phyloP scores from a whole-genome alignment of 2,113 vertebrate species.

The Picathartes gymnocephalus region DNA sequence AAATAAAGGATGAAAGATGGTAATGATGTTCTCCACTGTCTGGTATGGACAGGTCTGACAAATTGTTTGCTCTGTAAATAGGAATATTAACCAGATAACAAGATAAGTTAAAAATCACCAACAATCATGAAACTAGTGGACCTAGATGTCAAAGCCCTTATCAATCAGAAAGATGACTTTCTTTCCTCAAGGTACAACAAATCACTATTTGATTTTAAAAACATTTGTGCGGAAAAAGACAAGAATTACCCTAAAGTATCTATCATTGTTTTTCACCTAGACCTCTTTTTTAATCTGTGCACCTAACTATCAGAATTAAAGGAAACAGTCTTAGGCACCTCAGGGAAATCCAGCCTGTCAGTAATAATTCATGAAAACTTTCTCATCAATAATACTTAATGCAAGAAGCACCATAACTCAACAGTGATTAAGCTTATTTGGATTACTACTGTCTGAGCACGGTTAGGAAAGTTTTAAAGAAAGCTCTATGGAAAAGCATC shows the following conservation, averaged over 20 bases:
- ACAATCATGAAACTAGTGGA: not conserved
- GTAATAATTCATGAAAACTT: constrained; percentile 40
- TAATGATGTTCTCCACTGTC: not conserved
- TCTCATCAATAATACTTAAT: constrained; percentile 46
- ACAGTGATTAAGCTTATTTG: constrained; percentile 16
- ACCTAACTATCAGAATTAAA: not conserved
- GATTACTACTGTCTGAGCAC: not conserved
- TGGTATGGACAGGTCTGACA: not conserved
- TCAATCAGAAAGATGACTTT: not conserved
- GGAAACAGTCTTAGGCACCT: not conserved
- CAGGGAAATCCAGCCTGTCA: not conserved
- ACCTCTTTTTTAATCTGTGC: not conserved
- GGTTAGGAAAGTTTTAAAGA: not conserved
- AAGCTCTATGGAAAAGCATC: not conserved
- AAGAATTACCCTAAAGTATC: not conserved
- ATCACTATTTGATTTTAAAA: not conserved
- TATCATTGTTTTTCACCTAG: not conserved
- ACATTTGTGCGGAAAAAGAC: not conserved
- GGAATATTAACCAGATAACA: not conserved
- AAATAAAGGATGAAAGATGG: not conserved
- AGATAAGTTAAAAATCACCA: not conserved
- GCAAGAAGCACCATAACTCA: constrained; percentile 38
- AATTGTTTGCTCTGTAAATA: not conserved
- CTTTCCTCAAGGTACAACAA: not conserved
- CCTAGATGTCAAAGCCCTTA: not conserved